These are phyloP conservation scores for Rhorus exstirpatorius DNA, from an alignment of 2,888 invertebrate species.

Conservation along the genomic window DNA sequence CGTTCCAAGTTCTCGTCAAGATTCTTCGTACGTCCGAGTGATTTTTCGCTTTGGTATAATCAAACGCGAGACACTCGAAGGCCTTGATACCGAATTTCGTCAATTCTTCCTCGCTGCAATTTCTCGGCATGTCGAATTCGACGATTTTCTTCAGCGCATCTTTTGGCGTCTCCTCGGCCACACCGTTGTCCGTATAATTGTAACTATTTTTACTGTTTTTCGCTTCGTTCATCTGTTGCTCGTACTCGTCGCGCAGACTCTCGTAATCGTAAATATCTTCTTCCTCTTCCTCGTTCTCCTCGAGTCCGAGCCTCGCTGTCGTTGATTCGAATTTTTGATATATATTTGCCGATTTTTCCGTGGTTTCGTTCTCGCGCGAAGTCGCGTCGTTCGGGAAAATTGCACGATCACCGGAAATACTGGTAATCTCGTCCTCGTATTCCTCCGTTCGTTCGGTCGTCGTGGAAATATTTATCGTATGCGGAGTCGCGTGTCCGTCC, in stretches of 20 bases:
- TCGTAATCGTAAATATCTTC: conserved; percentile 86
- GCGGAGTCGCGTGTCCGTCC: conserved; percentile 21
- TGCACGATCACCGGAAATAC: background rate
- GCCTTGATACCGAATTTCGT: conserved; percentile 85
- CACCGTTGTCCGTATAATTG: conserved; percentile 85
- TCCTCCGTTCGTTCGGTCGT: conserved; percentile 27
- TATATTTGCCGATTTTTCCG: background rate
- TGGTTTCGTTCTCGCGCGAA: background rate
- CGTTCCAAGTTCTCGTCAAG: conserved; percentile 79
- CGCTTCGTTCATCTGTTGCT: conserved; percentile 83
- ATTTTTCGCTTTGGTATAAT: conserved; percentile 80
- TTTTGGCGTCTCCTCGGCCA: conserved; percentile 83
- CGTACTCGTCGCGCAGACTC: conserved; percentile 86
- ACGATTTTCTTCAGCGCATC: conserved; percentile 83
- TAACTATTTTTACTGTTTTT: conserved; percentile 83
- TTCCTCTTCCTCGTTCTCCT: conserved; percentile 74
- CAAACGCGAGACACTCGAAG: conserved; percentile 84
- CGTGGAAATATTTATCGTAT: conserved; percentile 19
- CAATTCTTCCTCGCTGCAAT: conserved; percentile 86
- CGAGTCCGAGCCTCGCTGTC: background rate
- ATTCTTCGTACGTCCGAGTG: conserved; percentile 72
- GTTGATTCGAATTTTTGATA: conserved; percentile 30
- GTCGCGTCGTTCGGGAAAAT: too few relatives aligned
- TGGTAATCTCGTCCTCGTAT: conserved; percentile 52
- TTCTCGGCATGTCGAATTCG: conserved; percentile 82